A percentile compares a stretch with the other conserved stretches of the same genome.
Evolutionary conservation across 2,113 vertebrate genomes (phyloP).

Genomic region (Promerops cafer): DNA sequence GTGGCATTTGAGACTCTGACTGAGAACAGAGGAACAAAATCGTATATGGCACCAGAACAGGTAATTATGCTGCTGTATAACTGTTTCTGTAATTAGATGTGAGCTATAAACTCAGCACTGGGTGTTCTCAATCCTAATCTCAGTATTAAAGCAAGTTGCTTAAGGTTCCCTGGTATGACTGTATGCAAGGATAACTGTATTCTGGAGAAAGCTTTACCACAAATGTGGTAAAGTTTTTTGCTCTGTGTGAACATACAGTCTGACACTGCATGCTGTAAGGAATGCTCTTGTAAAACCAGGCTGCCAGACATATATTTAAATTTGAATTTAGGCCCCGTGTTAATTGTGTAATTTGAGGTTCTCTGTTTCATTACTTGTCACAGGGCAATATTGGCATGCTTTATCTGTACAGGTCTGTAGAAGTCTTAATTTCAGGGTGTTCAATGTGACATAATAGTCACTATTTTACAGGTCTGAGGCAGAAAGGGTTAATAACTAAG

Average conservation of each 20-base stretch:
- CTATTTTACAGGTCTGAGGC: background rate
- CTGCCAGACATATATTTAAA: background rate
- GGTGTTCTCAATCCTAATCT: background rate
- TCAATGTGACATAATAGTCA: background rate
- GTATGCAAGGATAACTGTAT: background rate
- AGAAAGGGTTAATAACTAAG: background rate
- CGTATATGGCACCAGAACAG: constrained; percentile 76
- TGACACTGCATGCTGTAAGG: background rate
- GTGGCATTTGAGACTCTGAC: constrained; percentile 57
- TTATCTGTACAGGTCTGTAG: background rate
- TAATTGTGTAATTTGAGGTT: background rate
- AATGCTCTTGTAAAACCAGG: background rate
- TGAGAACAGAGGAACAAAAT: constrained; percentile 2
- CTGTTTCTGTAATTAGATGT: background rate
- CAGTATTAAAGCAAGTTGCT: background rate
- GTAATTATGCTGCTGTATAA: constrained; percentile 11
- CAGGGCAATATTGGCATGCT: background rate
- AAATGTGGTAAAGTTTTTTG: background rate
- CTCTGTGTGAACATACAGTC: background rate
- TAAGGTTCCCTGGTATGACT: background rate
- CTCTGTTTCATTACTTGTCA: background rate
- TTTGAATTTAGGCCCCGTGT: background rate
- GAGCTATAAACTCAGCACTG: background rate
- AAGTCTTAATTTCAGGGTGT: background rate
- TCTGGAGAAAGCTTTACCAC: background rate